Base-by-base conservation (phyloP, 2,888 invertebrate species). In the Leptinotarsa rubiginosa region DNA sequence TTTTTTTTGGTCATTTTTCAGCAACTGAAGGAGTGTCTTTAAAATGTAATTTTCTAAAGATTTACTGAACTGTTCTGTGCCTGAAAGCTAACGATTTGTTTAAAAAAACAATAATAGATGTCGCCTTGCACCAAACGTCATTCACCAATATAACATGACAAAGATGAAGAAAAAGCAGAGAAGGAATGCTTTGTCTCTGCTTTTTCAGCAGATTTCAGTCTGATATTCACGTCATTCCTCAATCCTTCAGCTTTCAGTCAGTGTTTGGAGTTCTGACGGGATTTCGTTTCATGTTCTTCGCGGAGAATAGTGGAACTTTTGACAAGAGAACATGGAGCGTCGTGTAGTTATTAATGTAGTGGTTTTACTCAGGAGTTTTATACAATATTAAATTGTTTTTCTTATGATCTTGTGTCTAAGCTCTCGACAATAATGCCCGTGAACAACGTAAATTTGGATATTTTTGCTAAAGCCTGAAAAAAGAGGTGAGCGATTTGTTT, bases 361-460 rank as follows among this genome's bases (percentile, higher is more conserved):
- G 81, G 81, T 81, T 78, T 79, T 83, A 83, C 82, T 77, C 81
- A 78, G 80, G 82, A 86, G 84, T 85, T 84, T 86, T 84, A 84
- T 65, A 69, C 74, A 82, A 80, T 81, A 80, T 82, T 82, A 83
- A 84, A 82, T 77, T 83, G 80, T 81, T 82, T 85, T 84, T 83
- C 86, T 85, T 86, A 86, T 86, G 86, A 86, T 86, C 85, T 82
- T 81, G 85, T 86, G 86, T 86, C 86, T 87, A 86, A 86, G 86
- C 85, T 85, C 82, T 86, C 86, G 88, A 88, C 88, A 88, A 88
- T 88, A 88, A 88, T 86, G 86, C 82, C 84, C 83, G 83, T 84
- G 83, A 80, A 83, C 79, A 78, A 81, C 79, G 81, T 81, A 80
- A 79, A 81, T 83, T 84, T 85, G 85, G 85, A 86, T 86, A 83